Evolutionary conservation across 2,797 vertebrate genomes (phyloP).

Genomic region (Siniperca scherzeri): DNA sequence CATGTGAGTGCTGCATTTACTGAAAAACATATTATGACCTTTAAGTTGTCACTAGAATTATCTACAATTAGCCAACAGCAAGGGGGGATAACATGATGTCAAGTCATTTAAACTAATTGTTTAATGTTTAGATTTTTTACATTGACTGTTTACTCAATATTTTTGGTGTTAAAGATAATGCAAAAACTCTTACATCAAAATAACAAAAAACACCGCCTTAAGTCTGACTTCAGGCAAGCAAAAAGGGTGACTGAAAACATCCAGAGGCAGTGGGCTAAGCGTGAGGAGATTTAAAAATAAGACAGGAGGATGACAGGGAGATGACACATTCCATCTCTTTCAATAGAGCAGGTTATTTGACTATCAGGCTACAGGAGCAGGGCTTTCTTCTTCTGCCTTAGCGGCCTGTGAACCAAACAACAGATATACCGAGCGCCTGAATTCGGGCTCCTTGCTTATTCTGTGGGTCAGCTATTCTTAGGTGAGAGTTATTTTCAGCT

Average conservation of each 20-base stretch:
- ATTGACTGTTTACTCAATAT: background rate
- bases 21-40: slow-evolving; percentile 27
- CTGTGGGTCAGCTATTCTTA: slow-evolving; percentile 99
- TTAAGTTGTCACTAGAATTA: slow-evolving; percentile 17
- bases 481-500: slow-evolving; percentile 97
- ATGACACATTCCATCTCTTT: slow-evolving; percentile 71
- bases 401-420: slow-evolving; percentile 75
- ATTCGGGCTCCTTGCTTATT: slow-evolving; percentile 89
- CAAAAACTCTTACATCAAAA: background rate
- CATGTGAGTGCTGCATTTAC: slow-evolving; percentile 47
- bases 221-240: slow-evolving; percentile 37
- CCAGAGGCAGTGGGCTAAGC: slow-evolving; percentile 50
- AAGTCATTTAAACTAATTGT: background rate
- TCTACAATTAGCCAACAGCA: background rate
- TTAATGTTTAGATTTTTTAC: background rate
- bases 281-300: slow-evolving; percentile 66
- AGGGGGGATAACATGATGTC: background rate
- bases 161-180: background rate
- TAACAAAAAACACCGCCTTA: background rate
- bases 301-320: slow-evolving; percentile 40
- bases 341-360: slow-evolving; percentile 68
- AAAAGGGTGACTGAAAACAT: slow-evolving; percentile 36
- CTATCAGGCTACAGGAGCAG: slow-evolving; percentile 41
- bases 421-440: slow-evolving; percentile 69
- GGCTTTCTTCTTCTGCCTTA: slow-evolving; percentile 46